These are phyloP conservation scores for Tipula vernalis DNA, from an alignment of 2,888 invertebrate species.

Conservation along the genomic window DNA sequence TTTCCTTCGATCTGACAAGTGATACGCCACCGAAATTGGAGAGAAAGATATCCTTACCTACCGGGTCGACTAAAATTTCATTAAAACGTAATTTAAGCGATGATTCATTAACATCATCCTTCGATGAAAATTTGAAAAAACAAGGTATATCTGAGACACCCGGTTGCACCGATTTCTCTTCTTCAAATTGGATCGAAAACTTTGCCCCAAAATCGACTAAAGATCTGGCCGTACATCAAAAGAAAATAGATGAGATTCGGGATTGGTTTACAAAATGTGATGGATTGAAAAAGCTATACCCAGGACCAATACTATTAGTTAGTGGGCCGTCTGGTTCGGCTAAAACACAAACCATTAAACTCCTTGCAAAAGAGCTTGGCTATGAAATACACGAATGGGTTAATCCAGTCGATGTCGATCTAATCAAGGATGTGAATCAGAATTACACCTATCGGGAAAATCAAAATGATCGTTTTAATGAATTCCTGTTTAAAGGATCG, in stretches of 20 bases:
- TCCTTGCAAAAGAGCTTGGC: constrained; percentile 47
- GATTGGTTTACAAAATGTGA: constrained; percentile 44
- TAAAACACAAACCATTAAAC: constrained; percentile 60
- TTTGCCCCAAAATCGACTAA: constrained; percentile 44
- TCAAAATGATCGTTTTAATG: constrained; percentile 58
- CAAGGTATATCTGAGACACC: not conserved
- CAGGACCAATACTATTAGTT: constrained; percentile 49
- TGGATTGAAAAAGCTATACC: constrained; percentile 21
- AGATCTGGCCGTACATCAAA: constrained; percentile 61
- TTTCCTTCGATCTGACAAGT: not conserved
- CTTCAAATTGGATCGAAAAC: constrained; percentile 43
- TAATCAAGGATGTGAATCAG: constrained; percentile 30
- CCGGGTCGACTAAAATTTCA: not conserved
- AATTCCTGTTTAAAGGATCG: constrained; percentile 65
- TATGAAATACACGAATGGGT: constrained; percentile 58
- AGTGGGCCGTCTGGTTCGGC: constrained; percentile 78
- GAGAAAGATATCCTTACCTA: not conserved
- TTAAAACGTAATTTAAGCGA: not conserved
- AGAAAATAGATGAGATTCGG: constrained; percentile 60
- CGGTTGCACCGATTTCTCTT: not conserved
- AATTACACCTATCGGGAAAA: constrained; percentile 27
- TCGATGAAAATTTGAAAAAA: not conserved
- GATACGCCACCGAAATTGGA: not conserved
- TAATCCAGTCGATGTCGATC: constrained; percentile 59
- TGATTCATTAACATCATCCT: not conserved